Evolutionary conservation across 2,797 vertebrate genomes (phyloP), one percentile per base, ranked within the genome.

Genomic region (Peromyscus nudipes): DNA sequence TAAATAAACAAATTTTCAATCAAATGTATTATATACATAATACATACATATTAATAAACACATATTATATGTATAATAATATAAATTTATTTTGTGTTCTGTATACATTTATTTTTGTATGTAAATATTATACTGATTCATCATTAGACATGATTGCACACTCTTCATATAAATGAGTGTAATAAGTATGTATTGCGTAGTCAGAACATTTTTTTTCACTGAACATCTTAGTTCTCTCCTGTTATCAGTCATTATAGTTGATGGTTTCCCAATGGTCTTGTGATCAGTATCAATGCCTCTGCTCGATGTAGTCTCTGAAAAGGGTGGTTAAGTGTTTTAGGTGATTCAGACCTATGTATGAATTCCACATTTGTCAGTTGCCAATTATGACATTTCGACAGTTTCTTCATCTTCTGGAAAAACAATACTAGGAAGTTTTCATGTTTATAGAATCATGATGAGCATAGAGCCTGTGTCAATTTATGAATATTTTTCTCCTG

Each of bases 1-100:
- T 94, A 94, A 85, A 94, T 92, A 95, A 92, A 93, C 93, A 80
- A 55, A 95, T 91, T 87, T 96, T 76, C 79, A 55, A 81, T 86
- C 29, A 92, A 92, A 87, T 37, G 52, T 95, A 89, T 76, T 95
- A 27, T 85, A 21, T 90, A 65, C 5, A 84, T 23, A 65, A 65
- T 46, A 14, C 62, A 65, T 46, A 21, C 10, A 34, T 43, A 43
- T 73, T 43, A 73, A 73, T 73, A 23, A 73, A 73, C 12, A 40
- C 1, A 73, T 46, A 84, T 23, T 84, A 46, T 84, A 1, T 65
- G 43, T 21, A 6, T 46, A 23, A 46, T 65, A 84, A 46, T 46
- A 65, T 17, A 43, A 43, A 65, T 84, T 40, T 19, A 46, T 46
- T 43, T 67, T 85, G 31, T 85, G 82, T 49, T 31, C 27, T 65